Evolutionary conservation across 1,140 invertebrate genomes (phyloP), one percentile per base, ranked within the genome.

Genomic region (Limonius californicus): DNA sequence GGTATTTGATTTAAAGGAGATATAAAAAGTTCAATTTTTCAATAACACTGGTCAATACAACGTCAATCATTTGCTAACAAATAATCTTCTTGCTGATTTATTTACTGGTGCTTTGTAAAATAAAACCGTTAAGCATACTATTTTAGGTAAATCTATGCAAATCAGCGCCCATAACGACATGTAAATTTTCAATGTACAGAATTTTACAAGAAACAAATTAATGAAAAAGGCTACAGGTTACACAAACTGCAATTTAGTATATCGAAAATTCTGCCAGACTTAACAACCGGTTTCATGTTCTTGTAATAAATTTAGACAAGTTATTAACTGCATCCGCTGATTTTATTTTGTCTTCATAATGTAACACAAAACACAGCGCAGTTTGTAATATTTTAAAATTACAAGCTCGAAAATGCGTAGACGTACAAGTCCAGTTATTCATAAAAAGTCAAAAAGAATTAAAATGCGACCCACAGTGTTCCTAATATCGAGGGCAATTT

Each of bases 231-330:
- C 42, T 16, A 27, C 9, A 27, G 23, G 23, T 16, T 19, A 50
- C 45, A 21, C 16, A 15, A 16, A 27, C 32, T 11, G 45, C 57
- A 60, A 63, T 62, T 66, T 67, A 42, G 54, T 64, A 59, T 60
- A 60, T 57, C 60, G 62, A 61, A 59, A 64, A 65, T 64, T 63
- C 59, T 62, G 59, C 43, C 63, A 54, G 61, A 59, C 64, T 62
- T 64, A 69, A 69, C 61, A 69, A 69, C 67, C 62, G 65, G 67
- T 69, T 69, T 66, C 57, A 57, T 39, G 62, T 66, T 64, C 57
- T 66, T 60, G 59, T 66, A 66, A 69, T 69, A 69, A 69, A 69
- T 69, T 68, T 39, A 39, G 35, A 39, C 35, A 39, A 62, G 64
- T 68, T 66, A 64, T 68, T 63, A 64, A 62, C 45, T 61, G 54